Conservation (phyloP, 2,797 vertebrate genomes). For the Sphenodon punctatus region DNA sequence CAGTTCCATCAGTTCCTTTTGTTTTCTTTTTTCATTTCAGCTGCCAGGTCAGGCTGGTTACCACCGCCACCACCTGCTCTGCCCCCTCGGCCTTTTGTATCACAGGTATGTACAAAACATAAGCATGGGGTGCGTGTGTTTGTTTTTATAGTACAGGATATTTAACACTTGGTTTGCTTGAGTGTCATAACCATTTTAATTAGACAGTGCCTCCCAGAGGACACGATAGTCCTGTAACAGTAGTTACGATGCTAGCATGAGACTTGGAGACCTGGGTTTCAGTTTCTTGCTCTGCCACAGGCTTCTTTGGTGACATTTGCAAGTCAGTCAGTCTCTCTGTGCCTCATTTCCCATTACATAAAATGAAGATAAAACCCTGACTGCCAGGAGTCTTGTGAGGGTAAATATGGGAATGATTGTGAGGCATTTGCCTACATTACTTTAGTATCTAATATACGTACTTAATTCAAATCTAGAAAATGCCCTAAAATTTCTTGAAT, state of each 20-base stretch:
- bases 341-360: too few species aligned
- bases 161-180: not conserved
- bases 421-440: not conserved
- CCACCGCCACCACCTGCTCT: slow-evolving; percentile 88
- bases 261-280: too few species aligned
- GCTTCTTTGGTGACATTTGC: too few species aligned
- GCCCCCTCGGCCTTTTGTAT: slow-evolving; percentile 86
- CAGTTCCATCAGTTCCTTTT: not conserved
- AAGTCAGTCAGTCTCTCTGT: too few species aligned
- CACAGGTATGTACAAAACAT: slow-evolving; percentile 82
- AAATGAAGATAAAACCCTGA: too few species aligned
- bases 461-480: not conserved
- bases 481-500: not conserved
- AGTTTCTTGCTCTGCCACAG: too few species aligned
- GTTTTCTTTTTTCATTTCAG: slow-evolving; percentile 66
- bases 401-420: too few species aligned
- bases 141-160: not conserved
- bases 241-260: too few species aligned
- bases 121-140: not conserved
- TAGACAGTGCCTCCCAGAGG: too few species aligned
- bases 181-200: too few species aligned
- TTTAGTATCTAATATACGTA: not conserved
- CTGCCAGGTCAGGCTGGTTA: slow-evolving; percentile 84
- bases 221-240: too few species aligned
- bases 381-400: too few species aligned